Evolutionary conservation across 2,113 vertebrate genomes (phyloP), one percentile per base, ranked within the genome.

Genomic region (Eretmochelys imbricata): DNA sequence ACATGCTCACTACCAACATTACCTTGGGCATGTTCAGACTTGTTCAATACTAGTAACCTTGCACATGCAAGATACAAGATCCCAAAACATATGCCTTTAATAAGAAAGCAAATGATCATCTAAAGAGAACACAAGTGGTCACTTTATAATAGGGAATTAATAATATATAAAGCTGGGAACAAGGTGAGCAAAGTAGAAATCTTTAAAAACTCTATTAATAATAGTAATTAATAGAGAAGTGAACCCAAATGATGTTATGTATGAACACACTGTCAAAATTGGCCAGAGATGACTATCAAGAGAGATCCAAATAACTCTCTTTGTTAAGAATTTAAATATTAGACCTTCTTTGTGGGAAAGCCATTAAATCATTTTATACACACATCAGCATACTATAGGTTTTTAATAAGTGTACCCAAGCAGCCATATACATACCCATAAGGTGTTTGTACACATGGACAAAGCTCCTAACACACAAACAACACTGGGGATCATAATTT

Each of bases 381-480:
- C 75, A 54, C 79, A 35, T 3, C 2, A 27, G 20, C 57, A n/a
- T 85, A 57, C 7, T 1, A 54, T 0, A 1, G 3, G 2, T 1
- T 0, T 12, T 84, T 85, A 89, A 27, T 69, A 42, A 76, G 0
- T 69, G 5, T 51, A 42, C 76, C 59, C 82, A 86, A 35, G 2
- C 16, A 54, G 27, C 24, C 51, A 4, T 83, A 55, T 1, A 76
- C 29, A 72, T 25, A 9, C 6, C 11, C 80, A 59, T 4, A 65
- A 84, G 1, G 4, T 76, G 12, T 65, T 86, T 4, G 35, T 42
- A 16, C n/a, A 11, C 53, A 72, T 79, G 31, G 22, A 95, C 85
- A 22, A 76, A 1, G 0, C 48, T 82, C n/a, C 51, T 72, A 89
- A 42, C 5, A 62, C 4, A 69, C 8, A 76, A 76, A 0, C 5